Conservation (phyloP, 2,888 invertebrate species). For the Halictus ligatus region DNA sequence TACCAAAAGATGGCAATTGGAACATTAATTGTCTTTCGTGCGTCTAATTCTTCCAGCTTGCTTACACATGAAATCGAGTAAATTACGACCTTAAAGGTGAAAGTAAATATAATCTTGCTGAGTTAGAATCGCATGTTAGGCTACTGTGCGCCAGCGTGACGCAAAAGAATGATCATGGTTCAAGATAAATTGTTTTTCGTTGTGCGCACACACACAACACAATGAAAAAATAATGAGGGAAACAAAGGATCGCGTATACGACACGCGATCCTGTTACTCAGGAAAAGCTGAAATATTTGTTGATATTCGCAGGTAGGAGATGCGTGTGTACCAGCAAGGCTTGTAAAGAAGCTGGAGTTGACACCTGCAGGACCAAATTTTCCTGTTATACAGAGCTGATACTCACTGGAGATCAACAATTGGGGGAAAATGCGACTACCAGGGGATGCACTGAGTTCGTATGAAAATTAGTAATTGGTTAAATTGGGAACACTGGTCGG, state of each 20-base stretch:
- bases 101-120: background rate
- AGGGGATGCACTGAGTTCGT: constrained; percentile 78
- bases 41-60: background rate
- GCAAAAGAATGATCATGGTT: background rate
- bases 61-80: background rate
- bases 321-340: constrained; percentile 78
- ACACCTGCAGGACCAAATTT: constrained; percentile 75
- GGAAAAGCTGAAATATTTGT: background rate
- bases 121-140: background rate
- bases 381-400: constrained; percentile 78
- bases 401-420: constrained; percentile 56
- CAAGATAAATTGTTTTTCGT: background rate
- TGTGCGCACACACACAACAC: background rate
- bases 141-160: background rate
- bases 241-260: background rate
- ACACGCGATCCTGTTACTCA: background rate
- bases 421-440: constrained; percentile 67
- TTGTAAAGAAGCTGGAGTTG: constrained; percentile 74
- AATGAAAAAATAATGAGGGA: background rate
- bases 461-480: constrained; percentile 19
- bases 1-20: background rate
- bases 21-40: too few species aligned
- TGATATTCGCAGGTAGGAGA: constrained; percentile 68
- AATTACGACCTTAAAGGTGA: background rate
- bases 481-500: background rate